Evolutionary conservation across 1,140 invertebrate genomes (phyloP), one percentile per base, ranked within the genome.

Genomic region (Cylas formicarius): DNA sequence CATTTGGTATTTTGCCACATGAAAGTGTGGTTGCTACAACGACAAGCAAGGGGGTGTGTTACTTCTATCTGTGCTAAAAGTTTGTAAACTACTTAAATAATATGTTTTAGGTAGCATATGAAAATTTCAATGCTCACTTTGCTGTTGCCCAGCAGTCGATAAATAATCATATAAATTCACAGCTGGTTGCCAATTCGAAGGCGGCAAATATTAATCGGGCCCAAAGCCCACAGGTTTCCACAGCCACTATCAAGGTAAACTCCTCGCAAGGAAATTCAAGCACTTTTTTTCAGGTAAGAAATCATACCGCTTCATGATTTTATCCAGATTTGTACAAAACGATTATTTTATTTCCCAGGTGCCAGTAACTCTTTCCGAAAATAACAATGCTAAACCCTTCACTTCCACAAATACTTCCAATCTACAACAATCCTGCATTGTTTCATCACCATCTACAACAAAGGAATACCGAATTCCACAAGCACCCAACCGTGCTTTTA

Each of bases 1-100:
- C 82, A 0, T 84, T 84, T 65, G 82, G 82, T 27, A 81, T 85
- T 53, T 65, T 85, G 53, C 82, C 82, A 9, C 82, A 85, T 61
- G 81, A 85, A 67, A 83, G 77, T 67, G 76, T 82, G 48, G 78
- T 82, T 44, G 71, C 79, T 2, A 78, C 76, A 19, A 76, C 78
- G 20, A 74, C 73, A 48, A 71, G 75, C 48, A 72, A 78, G 24
- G 69, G 72, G 18, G 82, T 81, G 63, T 79, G 81, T 55, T 78
- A 77, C 53, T 76, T 79, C 46, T 82, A 81, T 62, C 5, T 7
- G 11, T 7, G 5, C 11, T 7, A 31, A 6, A 31, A 7, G 17
- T 31, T 13, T 4, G 5, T 31, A 11, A 31, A 5, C 5, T 31
- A n/a, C 23, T 8, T 10, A 13, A 18, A 13, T 24, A 8, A 11